Evolutionary conservation across 2,888 invertebrate genomes (phyloP).

Genomic region (Salpingus planirostris): DNA sequence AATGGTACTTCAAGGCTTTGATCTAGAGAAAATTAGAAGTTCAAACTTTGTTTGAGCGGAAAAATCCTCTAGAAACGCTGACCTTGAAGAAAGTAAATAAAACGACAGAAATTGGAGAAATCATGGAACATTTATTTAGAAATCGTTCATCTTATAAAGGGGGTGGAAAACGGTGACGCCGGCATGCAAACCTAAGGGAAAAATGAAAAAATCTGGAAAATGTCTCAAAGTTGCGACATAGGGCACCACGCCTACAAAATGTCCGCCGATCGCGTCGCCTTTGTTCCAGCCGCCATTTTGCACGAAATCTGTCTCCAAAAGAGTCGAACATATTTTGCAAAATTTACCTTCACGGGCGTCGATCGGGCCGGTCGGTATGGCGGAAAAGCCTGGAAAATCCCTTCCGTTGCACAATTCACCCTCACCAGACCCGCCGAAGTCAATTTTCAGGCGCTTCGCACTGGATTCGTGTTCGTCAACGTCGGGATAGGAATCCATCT

Average conservation of each 20-base stretch:
- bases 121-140: slow-evolving; percentile 11
- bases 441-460: slow-evolving; percentile 40
- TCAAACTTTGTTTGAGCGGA: no score
- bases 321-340: slow-evolving; percentile 40
- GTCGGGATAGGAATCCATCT: slow-evolving; percentile 42
- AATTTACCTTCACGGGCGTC: slow-evolving; percentile 41
- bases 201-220: slow-evolving; percentile 6
- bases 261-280: slow-evolving; percentile 36
- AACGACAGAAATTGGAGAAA: slow-evolving; percentile 19
- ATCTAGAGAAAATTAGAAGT: no score
- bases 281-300: slow-evolving; percentile 40
- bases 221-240: slow-evolving; percentile 16
- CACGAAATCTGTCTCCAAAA: slow-evolving; percentile 36
- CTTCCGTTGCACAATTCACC: slow-evolving; percentile 37
- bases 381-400: slow-evolving; percentile 36
- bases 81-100: slow-evolving; percentile 28
- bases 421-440: slow-evolving; percentile 31
- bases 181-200: no score
- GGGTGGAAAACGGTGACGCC: no score
- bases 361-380: slow-evolving; percentile 31
- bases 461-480: slow-evolving; percentile 39
- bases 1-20: no score
- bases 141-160: no score
- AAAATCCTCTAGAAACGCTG: slow-evolving; percentile 10
- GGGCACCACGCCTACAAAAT: slow-evolving; percentile 42